These are phyloP conservation scores for Campylomormyrus numenius DNA, from an alignment of 2,113 vertebrate genomes.

Conservation along the genomic window DNA sequence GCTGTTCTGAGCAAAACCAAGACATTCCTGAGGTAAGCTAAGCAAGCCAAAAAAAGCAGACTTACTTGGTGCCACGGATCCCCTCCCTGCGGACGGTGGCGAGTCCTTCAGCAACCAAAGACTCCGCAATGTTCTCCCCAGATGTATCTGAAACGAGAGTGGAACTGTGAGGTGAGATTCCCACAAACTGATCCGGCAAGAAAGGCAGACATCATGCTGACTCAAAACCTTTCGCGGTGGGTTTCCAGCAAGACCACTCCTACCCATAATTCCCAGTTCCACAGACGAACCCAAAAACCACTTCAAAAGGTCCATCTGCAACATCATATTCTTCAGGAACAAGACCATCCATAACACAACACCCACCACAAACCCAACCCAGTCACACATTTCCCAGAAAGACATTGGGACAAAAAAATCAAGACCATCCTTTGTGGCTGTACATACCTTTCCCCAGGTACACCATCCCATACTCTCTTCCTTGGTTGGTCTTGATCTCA, in stretches of 20 bases:
- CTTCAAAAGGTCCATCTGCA: neutral
- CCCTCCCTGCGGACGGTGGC: conserved; percentile 86
- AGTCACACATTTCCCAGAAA: neutral
- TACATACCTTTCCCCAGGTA: conserved; percentile 85
- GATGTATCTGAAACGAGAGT: conserved; percentile 63
- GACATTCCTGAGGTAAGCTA: neutral
- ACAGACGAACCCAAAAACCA: neutral
- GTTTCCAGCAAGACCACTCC: neutral
- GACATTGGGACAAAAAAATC: neutral
- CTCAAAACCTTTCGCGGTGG: neutral
- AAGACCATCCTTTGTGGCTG: neutral
- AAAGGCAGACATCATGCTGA: neutral
- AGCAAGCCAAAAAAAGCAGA: neutral
- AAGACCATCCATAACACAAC: neutral
- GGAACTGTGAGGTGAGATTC: neutral
- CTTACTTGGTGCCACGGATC: conserved; percentile 86
- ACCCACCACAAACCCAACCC: neutral
- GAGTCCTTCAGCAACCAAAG: conserved; percentile 81
- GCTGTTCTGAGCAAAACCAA: neutral
- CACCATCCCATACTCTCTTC: conserved; percentile 89
- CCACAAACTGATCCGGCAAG: neutral
- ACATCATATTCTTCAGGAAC: neutral
- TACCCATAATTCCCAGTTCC: neutral
- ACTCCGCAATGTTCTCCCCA: conserved; percentile 89
- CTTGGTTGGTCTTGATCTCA: conserved; percentile 79